Evolutionary conservation across 2,888 invertebrate genomes (phyloP), one percentile per base, ranked within the genome.

Genomic region (Agrotis puta): DNA sequence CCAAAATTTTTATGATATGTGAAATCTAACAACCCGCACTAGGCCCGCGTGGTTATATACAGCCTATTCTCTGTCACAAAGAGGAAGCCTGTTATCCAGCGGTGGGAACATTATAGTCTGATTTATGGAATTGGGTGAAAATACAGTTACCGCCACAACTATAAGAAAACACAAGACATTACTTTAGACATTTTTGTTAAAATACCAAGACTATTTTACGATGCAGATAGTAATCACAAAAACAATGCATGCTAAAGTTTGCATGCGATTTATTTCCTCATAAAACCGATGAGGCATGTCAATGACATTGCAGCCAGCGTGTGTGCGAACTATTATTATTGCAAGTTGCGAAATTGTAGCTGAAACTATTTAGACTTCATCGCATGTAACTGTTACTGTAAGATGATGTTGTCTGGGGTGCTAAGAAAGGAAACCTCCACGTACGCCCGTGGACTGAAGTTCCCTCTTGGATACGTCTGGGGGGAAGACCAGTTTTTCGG

Each of bases 201-300:
- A 63, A 70, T 68, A 45, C 57, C 56, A 61, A 64, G 69, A 61
- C 43, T 64, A 22, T 50, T 81, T 70, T 70, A 81, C 63, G 70
- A 81, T 51, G 54, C 51, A 70, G 54, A 81, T 65, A 70, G 62
- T 18, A 81, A 81, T 65, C 63, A 65, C 81, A 81, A 76, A 76
- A 65, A 70, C 76, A 78, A 81, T 81, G 81, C 65, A 76, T 76
- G 77, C 62, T 59, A 47, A 70, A 48, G 74, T 51, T 65, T 65
- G 78, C 62, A 82, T 73, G 64, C 64, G 14, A 82, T 82, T 77
- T 64, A 72, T 77, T 68, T 73, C 73, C 78, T 65, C 73, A 65
- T 82, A 79, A 76, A 78, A 73, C 58, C 65, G 33, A 82, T 68
- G 82, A 77, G 56, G 73, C 67, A 73, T 82, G 79, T 79, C 79